These are phyloP conservation scores for Sula dactylatra DNA, from an alignment of 2,113 vertebrate genomes.

Conservation along the genomic window DNA sequence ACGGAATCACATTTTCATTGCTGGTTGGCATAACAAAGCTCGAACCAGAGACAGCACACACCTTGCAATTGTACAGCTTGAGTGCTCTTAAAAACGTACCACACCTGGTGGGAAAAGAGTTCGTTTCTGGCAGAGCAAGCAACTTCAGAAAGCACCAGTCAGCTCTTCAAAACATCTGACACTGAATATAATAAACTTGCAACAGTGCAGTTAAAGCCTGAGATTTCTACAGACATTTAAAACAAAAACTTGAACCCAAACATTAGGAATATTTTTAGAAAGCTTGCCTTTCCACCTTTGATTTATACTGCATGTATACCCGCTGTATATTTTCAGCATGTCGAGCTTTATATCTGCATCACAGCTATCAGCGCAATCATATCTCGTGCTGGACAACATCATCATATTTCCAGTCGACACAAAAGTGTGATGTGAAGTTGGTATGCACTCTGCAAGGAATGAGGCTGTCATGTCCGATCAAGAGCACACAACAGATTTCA, in stretches of 20 bases:
- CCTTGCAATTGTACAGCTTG: not conserved
- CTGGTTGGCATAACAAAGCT: not conserved
- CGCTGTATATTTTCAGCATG: not conserved
- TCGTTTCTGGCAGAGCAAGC: not conserved
- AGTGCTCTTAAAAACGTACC: not conserved
- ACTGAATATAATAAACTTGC: not conserved
- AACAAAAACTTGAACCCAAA: not conserved
- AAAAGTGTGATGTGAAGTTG: not conserved
- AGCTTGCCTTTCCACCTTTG: not conserved
- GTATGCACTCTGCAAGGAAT: not conserved
- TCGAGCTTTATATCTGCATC: not conserved
- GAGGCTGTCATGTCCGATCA: not conserved
- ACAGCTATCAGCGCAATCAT: not conserved
- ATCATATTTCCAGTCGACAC: not conserved
- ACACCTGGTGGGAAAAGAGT: not conserved
- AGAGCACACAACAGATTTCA: not conserved
- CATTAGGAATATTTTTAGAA: not conserved
- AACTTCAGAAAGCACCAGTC: not conserved
- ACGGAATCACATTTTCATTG: not conserved
- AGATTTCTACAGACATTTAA: not conserved
- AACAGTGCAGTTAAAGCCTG: not conserved
- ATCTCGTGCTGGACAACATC: not conserved
- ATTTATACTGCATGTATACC: fast-evolving
- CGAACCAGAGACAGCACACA: not conserved
- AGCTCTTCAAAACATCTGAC: not conserved